These are phyloP conservation scores for Umimayanthus kanabou DNA, from an alignment of 92 coral and sea anemone genomes.

Conservation along the genomic window DNA sequence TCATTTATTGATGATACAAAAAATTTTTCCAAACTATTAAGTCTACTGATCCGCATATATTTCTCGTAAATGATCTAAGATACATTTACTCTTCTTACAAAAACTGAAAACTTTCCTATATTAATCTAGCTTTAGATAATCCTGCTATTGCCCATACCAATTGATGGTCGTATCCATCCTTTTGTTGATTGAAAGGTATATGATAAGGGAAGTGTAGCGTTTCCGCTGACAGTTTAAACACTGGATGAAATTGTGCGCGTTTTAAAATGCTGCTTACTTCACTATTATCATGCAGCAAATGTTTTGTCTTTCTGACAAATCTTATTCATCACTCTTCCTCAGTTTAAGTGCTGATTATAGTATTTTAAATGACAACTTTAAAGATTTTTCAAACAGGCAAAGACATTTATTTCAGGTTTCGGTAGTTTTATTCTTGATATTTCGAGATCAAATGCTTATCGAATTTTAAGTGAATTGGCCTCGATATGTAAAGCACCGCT, in stretches of 20 bases:
- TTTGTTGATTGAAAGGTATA: not conserved
- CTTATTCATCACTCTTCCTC: not conserved
- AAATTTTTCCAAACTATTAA: not conserved
- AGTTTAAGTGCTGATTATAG: not conserved
- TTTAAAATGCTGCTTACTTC: not conserved
- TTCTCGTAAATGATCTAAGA: not conserved
- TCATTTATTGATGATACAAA: no score
- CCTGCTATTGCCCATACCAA: no score
- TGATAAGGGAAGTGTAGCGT: not conserved
- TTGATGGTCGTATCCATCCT: not conserved
- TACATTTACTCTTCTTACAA: no score
- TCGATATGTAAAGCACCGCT: not conserved
- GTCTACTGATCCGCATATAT: not conserved
- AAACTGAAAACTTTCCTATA: no score
- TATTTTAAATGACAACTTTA: not conserved
- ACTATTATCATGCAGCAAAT: not conserved
- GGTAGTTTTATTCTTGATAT: not conserved
- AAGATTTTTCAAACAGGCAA: no score
- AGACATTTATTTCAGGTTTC: not conserved
- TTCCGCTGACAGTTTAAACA: not conserved
- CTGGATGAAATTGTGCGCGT: not conserved
- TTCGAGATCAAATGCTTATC: not conserved
- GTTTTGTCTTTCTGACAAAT: not conserved
- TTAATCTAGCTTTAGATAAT: no score
- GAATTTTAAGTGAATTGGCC: not conserved